Conservation (phyloP, 2,888 invertebrate species). For the Drosophila hamatofila region DNA sequence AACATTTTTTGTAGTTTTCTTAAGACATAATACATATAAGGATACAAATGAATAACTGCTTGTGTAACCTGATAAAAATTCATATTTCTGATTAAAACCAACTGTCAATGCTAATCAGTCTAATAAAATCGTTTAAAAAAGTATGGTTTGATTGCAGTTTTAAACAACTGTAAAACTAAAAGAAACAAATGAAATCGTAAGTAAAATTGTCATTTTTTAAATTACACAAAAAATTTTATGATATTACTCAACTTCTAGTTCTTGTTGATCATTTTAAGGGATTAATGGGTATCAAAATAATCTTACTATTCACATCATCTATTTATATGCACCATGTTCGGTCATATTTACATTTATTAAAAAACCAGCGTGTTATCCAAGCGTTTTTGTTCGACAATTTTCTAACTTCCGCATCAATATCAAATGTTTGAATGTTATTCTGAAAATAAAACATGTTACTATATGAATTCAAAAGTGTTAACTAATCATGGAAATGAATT, state of each 20-base stretch:
- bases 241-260: no score
- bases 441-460: conserved; percentile 42
- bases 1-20: no score
- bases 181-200: no score
- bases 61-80: background rate
- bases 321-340: conserved; percentile 89
- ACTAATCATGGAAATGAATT: background rate
- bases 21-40: background rate
- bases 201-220: no score
- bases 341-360: conserved; percentile 94
- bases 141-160: no score
- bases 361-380: conserved; percentile 93
- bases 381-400: conserved; percentile 89
- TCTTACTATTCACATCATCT: background rate
- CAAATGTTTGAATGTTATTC: conserved; percentile 69
- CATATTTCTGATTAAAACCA: background rate
- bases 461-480: background rate
- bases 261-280: background rate
- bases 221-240: no score
- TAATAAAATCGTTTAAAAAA: no score
- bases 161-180: no score
- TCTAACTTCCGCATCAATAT: conserved; percentile 85
- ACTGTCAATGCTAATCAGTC: background rate
- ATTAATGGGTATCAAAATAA: background rate
- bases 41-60: background rate